Percentiles rank a stretch among this genome's conserved stretches.
Conservation (phyloP, 2,113 vertebrate species). For the Cepphus grylle region DNA sequence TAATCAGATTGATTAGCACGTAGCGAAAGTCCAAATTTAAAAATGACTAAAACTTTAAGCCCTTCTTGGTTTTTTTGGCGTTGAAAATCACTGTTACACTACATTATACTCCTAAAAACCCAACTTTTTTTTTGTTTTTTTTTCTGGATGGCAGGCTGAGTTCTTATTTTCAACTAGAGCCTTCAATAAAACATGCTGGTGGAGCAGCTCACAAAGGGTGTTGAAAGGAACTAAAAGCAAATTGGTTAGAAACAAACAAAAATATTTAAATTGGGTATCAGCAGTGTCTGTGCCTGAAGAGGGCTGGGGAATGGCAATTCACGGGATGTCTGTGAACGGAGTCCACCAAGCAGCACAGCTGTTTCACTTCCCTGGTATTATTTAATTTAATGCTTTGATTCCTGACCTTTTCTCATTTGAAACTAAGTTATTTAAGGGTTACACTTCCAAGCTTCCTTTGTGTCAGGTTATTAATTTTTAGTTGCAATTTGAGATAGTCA, state of each 20-base stretch:
- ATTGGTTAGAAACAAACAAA: not conserved
- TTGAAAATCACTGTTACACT: not conserved
- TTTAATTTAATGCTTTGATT: not conserved
- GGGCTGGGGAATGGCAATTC: not conserved
- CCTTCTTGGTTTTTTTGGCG: not conserved
- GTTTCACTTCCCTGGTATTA: not conserved
- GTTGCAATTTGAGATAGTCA: not conserved
- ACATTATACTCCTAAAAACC: not conserved
- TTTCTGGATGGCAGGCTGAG: no score
- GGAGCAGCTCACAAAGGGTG: not conserved
- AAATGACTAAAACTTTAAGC: not conserved
- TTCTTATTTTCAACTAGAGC: not conserved
- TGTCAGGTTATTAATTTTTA: not conserved
- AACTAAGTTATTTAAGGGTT: not conserved
- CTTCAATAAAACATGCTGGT: not conserved
- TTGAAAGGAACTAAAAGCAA: not conserved
- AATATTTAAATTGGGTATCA: not conserved
- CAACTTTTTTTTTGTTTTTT: not conserved
- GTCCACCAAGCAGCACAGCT: not conserved
- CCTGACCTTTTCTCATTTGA: not conserved
- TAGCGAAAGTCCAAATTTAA: not conserved
- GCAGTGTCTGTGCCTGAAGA: not conserved
- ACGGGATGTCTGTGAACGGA: fast-evolving
- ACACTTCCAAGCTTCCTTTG: not conserved
- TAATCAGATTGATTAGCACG: not conserved